phyloP scores from a whole-genome alignment of 2,113 vertebrate genomes.

The Elgaria multicarinata region DNA sequence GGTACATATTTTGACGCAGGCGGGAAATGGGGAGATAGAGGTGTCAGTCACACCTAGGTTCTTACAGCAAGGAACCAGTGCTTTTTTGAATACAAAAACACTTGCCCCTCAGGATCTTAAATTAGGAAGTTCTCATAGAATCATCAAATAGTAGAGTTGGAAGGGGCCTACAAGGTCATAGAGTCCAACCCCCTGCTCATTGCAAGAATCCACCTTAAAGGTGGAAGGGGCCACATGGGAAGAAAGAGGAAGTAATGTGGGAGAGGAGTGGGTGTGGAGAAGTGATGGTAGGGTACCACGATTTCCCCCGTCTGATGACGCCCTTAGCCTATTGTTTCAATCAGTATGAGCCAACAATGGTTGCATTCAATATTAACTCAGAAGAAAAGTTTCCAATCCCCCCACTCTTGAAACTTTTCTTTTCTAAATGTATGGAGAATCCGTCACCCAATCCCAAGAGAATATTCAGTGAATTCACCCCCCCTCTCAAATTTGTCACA shows the following conservation, averaged over 20 bases:
- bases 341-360: no score
- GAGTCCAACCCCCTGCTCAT: no score
- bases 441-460: background rate
- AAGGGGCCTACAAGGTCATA: no score
- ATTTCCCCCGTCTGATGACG: no score
- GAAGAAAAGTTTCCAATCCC: background rate
- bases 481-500: background rate
- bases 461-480: background rate
- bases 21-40: background rate
- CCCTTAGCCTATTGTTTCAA: no score
- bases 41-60: background rate
- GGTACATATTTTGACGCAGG: slow-evolving; percentile 23
- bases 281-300: no score
- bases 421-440: no score
- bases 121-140: slow-evolving; percentile 32
- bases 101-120: background rate
- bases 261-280: no score
- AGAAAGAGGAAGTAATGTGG: no score
- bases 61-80: background rate
- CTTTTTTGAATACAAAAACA: background rate
- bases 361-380: background rate
- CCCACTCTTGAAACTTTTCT: background rate
- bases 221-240: no score
- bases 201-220: no score
- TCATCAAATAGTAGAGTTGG: no score